A percentile compares a stretch with the other conserved stretches of the same genome.
phyloP scores from a whole-genome alignment of 2,888 invertebrate genomes.

The Erebia aethiops region DNA sequence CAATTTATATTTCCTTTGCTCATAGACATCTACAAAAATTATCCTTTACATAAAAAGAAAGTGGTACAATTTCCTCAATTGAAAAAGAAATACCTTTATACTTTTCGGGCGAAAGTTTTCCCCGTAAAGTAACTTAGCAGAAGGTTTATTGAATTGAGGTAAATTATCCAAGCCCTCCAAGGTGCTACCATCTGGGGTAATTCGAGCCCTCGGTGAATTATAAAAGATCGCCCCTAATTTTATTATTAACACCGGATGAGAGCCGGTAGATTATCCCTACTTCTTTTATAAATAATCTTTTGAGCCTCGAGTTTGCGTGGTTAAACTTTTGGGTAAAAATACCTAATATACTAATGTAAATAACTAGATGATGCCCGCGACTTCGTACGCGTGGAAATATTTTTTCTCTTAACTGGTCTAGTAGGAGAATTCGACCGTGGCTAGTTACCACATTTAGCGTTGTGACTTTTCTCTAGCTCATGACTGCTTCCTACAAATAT shows the following conservation, averaged over 20 bases:
- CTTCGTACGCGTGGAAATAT: no score
- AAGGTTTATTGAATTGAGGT: conserved; percentile 17
- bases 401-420: no score
- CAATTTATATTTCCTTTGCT: not conserved
- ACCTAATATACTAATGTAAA: not conserved
- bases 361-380: no score
- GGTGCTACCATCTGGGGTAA: conserved; percentile 10
- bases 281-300: not conserved
- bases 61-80: not conserved
- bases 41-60: not conserved
- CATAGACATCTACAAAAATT: not conserved
- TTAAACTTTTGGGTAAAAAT: not conserved
- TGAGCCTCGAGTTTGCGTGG: not conserved
- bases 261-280: conserved; percentile 8
- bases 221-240: conserved; percentile 14
- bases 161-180: conserved; percentile 7
- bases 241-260: conserved; percentile 12
- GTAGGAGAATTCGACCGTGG: no score
- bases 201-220: conserved; percentile 7
- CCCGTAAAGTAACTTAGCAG: not conserved
- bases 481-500: no score
- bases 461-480: no score
- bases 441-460: no score
- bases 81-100: not conserved
- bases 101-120: not conserved